phyloP scores from a whole-genome alignment of 2,888 invertebrate genomes.

The Griposia aprilina region DNA sequence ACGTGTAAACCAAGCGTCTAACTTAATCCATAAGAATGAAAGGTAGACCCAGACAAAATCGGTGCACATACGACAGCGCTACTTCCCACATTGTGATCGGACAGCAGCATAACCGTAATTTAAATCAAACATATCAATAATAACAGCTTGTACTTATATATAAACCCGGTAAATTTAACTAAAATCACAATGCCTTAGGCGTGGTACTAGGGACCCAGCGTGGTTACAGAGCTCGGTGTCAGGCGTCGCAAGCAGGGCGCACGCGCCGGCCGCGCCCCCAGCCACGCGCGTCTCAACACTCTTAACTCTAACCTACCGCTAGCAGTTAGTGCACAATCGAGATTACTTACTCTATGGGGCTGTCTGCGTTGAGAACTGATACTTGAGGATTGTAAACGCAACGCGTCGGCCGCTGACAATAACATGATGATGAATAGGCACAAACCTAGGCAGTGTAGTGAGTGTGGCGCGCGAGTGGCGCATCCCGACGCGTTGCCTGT shows the following conservation, averaged over 20 bases:
- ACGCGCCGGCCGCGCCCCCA: slow-evolving; percentile 76
- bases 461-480: slow-evolving; percentile 79
- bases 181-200: slow-evolving; percentile 83
- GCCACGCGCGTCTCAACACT: slow-evolving; percentile 36
- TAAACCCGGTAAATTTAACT: slow-evolving; percentile 84
- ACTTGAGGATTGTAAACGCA: slow-evolving; percentile 55
- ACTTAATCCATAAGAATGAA: neutral
- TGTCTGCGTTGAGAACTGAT: slow-evolving; percentile 73
- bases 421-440: slow-evolving; percentile 85
- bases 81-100: slow-evolving; percentile 64
- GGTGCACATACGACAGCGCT: slow-evolving; percentile 29
- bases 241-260: slow-evolving; percentile 80
- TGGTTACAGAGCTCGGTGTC: slow-evolving; percentile 53
- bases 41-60: slow-evolving; percentile 31
- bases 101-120: slow-evolving; percentile 71
- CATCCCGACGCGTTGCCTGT: slow-evolving; percentile 79
- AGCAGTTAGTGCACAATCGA: slow-evolving; percentile 87
- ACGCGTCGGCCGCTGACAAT: slow-evolving; percentile 79
- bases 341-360: slow-evolving; percentile 78
- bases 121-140: slow-evolving; percentile 71
- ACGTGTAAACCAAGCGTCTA: neutral
- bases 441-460: slow-evolving; percentile 89
- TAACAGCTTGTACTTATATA: slow-evolving; percentile 87
- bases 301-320: slow-evolving; percentile 75
- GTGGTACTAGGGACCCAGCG: slow-evolving; percentile 75